Percentiles rank a stretch among this genome's conserved stretches.
Conservation (phyloP, 2,797 vertebrate genomes). For the Gadopsis bispinosus region DNA sequence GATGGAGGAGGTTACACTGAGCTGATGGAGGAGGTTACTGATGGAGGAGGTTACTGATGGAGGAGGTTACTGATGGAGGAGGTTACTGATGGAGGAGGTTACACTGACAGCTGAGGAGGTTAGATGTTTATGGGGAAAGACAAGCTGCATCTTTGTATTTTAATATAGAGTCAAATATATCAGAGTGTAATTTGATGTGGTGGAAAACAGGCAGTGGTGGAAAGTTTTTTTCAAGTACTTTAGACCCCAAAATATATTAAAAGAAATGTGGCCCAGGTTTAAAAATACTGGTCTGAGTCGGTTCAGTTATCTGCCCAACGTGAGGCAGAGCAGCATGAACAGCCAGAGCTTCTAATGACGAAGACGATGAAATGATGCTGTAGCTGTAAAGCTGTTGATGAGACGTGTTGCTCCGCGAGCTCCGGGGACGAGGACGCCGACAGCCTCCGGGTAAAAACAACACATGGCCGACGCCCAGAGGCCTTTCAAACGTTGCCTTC, state of each 20-base stretch:
- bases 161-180: neutral
- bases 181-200: too few species aligned
- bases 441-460: constrained; percentile 8
- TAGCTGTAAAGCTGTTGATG: too few species aligned
- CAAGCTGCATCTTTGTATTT: neutral
- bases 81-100: too few species aligned
- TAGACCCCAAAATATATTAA: too few species aligned
- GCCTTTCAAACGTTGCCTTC: neutral
- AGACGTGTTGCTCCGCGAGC: too few species aligned
- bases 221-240: neutral
- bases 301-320: neutral
- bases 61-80: too few species aligned
- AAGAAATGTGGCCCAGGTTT: too few species aligned
- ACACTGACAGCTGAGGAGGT: too few species aligned
- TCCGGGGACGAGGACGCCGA: neutral
- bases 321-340: neutral
- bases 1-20: neutral
- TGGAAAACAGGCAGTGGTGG: too few species aligned
- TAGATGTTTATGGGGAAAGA: neutral
- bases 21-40: too few species aligned
- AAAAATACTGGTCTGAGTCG: too few species aligned
- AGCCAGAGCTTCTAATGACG: neutral
- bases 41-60: too few species aligned
- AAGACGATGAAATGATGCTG: neutral
- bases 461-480: constrained; percentile 1